A percentile compares a stretch with the other conserved stretches of the same genome.
phyloP scores from a whole-genome alignment of 2,888 invertebrate species.

The Epinotia bilunana region DNA sequence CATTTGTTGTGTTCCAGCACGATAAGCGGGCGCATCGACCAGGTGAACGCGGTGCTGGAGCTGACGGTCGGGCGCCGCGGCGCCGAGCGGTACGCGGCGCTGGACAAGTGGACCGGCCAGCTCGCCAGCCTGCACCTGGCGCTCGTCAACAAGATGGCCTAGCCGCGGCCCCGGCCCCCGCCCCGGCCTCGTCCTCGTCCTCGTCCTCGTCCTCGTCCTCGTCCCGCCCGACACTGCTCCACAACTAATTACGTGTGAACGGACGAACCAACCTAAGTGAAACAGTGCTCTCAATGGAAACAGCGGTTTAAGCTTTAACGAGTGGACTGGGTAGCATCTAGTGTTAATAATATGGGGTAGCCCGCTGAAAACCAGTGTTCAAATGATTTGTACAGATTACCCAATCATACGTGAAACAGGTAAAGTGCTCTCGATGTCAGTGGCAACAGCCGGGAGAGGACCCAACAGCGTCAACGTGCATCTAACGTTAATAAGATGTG shows the following conservation, averaged over 20 bases:
- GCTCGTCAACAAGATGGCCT: slow-evolving; percentile 97
- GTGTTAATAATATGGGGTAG: no score
- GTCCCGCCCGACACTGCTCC: no score
- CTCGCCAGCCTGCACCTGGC: slow-evolving; percentile 94
- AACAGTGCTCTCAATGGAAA: neutral
- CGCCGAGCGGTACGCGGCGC: slow-evolving; percentile 94
- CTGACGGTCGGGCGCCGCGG: slow-evolving; percentile 91
- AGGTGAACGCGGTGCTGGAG: slow-evolving; percentile 97
- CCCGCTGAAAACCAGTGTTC: neutral
- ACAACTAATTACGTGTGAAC: no score
- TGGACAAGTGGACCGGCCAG: slow-evolving; percentile 98
- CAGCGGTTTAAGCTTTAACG: neutral
- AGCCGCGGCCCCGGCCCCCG: slow-evolving; percentile 45
- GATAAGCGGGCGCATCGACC: slow-evolving; percentile 94
- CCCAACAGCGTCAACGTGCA: no score
- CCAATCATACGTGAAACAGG: neutral
- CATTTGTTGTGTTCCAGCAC: slow-evolving; percentile 82
- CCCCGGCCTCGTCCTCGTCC: no score
- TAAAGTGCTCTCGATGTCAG: neutral
- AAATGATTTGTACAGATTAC: neutral
- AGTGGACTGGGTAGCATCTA: no score
- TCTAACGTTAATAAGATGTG: no score
- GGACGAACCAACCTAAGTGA: no score
- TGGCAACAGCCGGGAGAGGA: neutral
- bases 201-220: no score